A percentile compares a stretch with the other conserved stretches of the same genome.
Conservation (phyloP, 2,113 vertebrate species). For the Gymnocephalus cernua region DNA sequence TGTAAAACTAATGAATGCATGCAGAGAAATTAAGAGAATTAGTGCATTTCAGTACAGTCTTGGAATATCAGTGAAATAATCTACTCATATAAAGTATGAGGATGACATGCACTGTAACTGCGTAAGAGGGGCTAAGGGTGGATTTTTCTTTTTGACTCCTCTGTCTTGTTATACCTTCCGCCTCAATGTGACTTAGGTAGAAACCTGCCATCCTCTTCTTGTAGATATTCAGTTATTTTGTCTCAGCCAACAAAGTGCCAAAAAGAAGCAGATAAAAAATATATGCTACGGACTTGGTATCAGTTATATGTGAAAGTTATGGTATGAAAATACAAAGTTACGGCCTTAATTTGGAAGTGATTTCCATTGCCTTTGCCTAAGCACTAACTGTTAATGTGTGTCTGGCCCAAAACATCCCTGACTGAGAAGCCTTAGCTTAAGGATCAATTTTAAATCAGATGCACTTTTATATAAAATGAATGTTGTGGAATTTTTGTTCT, state of each 20-base stretch:
- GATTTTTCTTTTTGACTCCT: not conserved
- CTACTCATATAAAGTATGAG: not conserved
- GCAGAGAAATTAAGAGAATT: not conserved
- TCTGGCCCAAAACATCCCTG: conserved; percentile 36
- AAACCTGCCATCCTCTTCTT: not conserved
- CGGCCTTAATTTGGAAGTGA: conserved; percentile 29
- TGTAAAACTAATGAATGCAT: not conserved
- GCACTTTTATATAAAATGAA: conserved; percentile 94
- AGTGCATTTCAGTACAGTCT: not conserved
- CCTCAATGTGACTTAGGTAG: conserved; percentile 1
- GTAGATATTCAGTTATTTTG: conserved; percentile 2
- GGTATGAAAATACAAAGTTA: conserved; percentile 16
- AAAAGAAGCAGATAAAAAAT: conserved; percentile 17
- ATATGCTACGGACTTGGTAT: not conserved
- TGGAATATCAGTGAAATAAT: not conserved
- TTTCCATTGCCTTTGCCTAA: not conserved
- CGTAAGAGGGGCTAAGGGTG: not conserved
- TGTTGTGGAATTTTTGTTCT: conserved; percentile 84
- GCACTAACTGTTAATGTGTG: conserved; percentile 19
- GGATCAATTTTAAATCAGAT: conserved; percentile 85
- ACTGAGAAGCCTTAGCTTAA: conserved; percentile 40
- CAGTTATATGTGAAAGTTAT: conserved; percentile 3
- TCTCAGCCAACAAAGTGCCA: conserved; percentile 46
- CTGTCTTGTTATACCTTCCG: not conserved
- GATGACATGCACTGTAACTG: not conserved